These are phyloP conservation scores for Melanotaenia nigrans DNA, from an alignment of 2,797 vertebrate species.

Conservation along the genomic window DNA sequence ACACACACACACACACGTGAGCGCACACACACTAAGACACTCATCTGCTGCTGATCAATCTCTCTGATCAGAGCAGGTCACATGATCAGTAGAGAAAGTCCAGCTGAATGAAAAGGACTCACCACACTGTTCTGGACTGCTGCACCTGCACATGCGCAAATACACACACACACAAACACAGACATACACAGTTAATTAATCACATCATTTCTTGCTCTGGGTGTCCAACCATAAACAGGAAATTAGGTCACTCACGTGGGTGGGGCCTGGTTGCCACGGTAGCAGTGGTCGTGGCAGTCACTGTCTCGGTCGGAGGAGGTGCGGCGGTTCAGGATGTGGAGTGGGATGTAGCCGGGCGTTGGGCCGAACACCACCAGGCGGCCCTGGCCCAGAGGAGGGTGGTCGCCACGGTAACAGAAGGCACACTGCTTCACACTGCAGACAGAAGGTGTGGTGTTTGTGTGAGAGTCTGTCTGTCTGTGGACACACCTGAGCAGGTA, in stretches of 20 bases:
- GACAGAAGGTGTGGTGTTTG: no score
- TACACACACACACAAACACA: not conserved
- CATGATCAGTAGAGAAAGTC: not conserved
- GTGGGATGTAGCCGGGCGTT: constrained; percentile 89
- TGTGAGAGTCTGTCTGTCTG: no score
- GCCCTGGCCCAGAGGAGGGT: constrained; percentile 93
- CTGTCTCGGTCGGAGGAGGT: constrained; percentile 83
- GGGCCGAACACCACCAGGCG: constrained; percentile 91
- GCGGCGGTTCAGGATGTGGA: constrained; percentile 83
- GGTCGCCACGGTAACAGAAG: constrained; percentile 94
- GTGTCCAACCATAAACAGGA: not conserved
- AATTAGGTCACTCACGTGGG: constrained; percentile 83
- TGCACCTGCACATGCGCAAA: constrained; percentile 49
- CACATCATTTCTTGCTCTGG: not conserved
- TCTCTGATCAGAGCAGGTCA: not conserved
- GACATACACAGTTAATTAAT: not conserved
- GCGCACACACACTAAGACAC: not conserved
- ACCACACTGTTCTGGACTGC: constrained; percentile 70
- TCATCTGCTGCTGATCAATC: not conserved
- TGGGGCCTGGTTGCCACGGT: constrained; percentile 60
- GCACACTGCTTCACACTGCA: constrained; percentile 91
- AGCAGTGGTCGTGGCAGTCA: constrained; percentile 84
- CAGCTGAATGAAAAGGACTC: constrained; percentile 22
- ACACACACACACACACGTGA: not conserved
- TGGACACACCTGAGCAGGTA: not conserved